phyloP scores from a whole-genome alignment of 2,113 vertebrate genomes.

The Pseudolaguvia tuberculata region DNA sequence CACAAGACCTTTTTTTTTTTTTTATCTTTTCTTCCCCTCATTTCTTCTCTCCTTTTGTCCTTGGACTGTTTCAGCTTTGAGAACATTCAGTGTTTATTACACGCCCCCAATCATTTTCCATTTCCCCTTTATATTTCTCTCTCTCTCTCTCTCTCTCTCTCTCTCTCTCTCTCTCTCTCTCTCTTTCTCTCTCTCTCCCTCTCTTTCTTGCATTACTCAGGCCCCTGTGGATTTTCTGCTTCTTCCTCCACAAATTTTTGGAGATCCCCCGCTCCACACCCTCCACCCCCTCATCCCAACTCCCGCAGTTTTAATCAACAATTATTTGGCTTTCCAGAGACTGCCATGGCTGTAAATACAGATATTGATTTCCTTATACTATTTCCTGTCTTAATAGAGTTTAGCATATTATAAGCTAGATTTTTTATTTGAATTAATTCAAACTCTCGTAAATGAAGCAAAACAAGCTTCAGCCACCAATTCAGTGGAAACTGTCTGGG shows the following conservation, averaged over 20 bases:
- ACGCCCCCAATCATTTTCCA: slow-evolving; percentile 35
- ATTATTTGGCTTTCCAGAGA: not conserved
- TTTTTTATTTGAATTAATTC: not conserved
- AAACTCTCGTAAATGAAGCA: no score
- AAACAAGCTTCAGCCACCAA: no score
- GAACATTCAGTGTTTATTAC: slow-evolving; percentile 35
- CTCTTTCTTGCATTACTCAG: not conserved
- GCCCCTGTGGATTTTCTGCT: slow-evolving; percentile 22
- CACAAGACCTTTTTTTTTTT: slow-evolving; percentile 24
- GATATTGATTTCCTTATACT: no score
- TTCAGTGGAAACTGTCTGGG: no score
- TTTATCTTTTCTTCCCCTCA: not conserved
- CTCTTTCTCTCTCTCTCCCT: slow-evolving; percentile 13
- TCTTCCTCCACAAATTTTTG: slow-evolving; percentile 27
- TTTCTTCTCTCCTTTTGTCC: slow-evolving; percentile 22
- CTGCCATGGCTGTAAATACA: not conserved
- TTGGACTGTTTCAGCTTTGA: slow-evolving; percentile 37
- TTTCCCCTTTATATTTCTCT: not conserved
- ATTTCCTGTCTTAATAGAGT: not conserved
- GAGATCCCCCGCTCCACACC: slow-evolving; percentile 26
- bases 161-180: slow-evolving; percentile 23
- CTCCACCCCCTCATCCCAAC: slow-evolving; percentile 15
- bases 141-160: slow-evolving; percentile 25
- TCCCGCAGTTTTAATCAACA: slow-evolving; percentile 7
- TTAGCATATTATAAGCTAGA: no score